Evolutionary conservation across 2,888 invertebrate species (phyloP).

Genomic region (Tetrapedia diversipes): DNA sequence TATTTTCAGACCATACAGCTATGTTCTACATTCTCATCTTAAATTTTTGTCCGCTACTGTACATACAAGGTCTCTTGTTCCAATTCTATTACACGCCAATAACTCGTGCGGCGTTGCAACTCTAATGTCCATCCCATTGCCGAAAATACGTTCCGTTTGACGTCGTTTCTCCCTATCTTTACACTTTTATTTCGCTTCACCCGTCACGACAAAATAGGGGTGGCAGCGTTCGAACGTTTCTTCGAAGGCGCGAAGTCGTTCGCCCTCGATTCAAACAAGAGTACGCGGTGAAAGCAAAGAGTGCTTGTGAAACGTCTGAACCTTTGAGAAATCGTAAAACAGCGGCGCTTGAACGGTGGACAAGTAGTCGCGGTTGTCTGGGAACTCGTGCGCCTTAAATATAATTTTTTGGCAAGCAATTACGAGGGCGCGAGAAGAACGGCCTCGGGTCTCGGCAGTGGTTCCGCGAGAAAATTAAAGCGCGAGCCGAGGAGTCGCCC

Average conservation of each 20-base stretch:
- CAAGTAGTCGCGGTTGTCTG: background rate
- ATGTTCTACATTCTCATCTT: too few species aligned
- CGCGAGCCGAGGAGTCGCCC: slow-evolving; percentile 53
- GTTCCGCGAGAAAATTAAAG: slow-evolving; percentile 63
- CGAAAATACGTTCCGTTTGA: slow-evolving; percentile 33
- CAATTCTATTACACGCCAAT: slow-evolving; percentile 53
- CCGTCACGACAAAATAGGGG: too few species aligned
- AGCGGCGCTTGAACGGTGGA: too few species aligned
- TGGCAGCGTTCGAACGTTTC: too few species aligned
- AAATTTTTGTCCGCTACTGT: too few species aligned
- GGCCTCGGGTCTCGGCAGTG: slow-evolving; percentile 1
- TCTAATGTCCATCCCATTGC: slow-evolving; percentile 44
- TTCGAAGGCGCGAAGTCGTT: too few species aligned
- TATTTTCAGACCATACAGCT: too few species aligned
- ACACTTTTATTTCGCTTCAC: too few species aligned
- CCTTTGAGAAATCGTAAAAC: too few species aligned
- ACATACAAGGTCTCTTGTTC: slow-evolving; percentile 9
- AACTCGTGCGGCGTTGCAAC: slow-evolving; percentile 38
- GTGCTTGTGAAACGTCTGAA: too few species aligned
- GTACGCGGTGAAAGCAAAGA: too few species aligned
- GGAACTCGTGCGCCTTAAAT: slow-evolving; percentile 25
- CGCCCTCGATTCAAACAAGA: too few species aligned
- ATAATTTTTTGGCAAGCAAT: slow-evolving; percentile 53
- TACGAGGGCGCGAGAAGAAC: slow-evolving; percentile 36
- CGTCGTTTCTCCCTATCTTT: background rate